Base-by-base conservation (phyloP, 2,113 vertebrate species). In the Nycticorax nycticorax region DNA sequence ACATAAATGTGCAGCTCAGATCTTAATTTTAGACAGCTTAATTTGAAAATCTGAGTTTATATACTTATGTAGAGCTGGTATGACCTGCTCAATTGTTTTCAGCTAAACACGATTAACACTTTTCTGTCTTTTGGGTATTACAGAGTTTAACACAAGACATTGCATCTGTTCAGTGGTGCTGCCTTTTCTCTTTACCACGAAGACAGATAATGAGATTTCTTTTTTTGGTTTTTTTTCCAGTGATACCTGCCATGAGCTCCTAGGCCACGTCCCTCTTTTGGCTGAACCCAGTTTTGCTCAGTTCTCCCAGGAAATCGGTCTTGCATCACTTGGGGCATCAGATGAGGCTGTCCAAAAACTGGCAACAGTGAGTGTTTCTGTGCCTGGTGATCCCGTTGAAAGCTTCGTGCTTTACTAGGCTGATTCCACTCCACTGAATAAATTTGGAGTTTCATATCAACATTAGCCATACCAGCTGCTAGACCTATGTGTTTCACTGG, bases 281-380 rank as follows among this genome's bases (percentile, higher is more conserved):
- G 99, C 99, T 63, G 99, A 99, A 97, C 99, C 99, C 72, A 99
- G 99, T 97, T 99, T 99, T 96, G 99, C 99, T 73, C 99, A 99
- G 60, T 99, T 99, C 97, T 99, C 99, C 55, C 99, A 99, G 97
- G 99, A 99, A 98, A 99, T 99, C 79, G 99, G 99, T 72, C 97
- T 99, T 60, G 99, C 99, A 56, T 99, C 99, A n/a, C 98, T 99
- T 18, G 99, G 99, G 27, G 99, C 99, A 81, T 99, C 99, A 21
- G 99, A 99, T 63, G 99, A 99, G 83, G 98, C 99, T 52, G 98
- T 99, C 87, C 99, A 99, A 95, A 99, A 99, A 95, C 98, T 99
- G 93, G 99, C 99, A 96, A 99, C 99, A 28, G 99, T 99, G 98
- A 98, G 98, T 97, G 63, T 89, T 59, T 95, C 35, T 43, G 16